Conservation (phyloP, 2,888 invertebrate genomes). For the Trichogramma evanescens region DNA sequence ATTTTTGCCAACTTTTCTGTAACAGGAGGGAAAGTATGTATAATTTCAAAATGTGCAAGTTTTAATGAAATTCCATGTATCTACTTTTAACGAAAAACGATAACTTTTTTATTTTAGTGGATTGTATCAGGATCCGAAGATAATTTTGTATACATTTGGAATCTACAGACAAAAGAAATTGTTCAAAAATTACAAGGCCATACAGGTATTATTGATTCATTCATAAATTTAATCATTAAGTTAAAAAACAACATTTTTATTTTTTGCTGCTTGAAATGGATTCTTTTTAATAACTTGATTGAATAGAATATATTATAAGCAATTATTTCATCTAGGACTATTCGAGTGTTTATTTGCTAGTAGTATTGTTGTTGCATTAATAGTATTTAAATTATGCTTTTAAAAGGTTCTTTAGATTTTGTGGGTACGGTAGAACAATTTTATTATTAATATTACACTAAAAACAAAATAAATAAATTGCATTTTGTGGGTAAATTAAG, state of each 20-base stretch:
- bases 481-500: too few species aligned
- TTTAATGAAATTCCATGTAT: conserved; percentile 3
- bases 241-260: background rate
- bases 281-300: background rate
- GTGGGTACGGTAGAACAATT: too few species aligned
- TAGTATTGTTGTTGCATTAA: too few species aligned
- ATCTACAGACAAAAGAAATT: conserved; percentile 97
- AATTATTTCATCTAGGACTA: too few species aligned
- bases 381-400: too few species aligned
- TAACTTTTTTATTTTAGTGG: conserved; percentile 63
- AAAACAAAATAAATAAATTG: too few species aligned
- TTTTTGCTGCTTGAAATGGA: background rate
- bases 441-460: too few species aligned
- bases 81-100: conserved; percentile 1
- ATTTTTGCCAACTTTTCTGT: conserved; percentile 99
- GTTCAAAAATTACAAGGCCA: conserved; percentile 97
- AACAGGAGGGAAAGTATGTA: conserved; percentile 90
- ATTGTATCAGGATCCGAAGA: conserved; percentile 99
- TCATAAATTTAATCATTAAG: too few species aligned
- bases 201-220: conserved; percentile 61
- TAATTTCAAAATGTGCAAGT: conserved; percentile 8
- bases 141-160: conserved; percentile 98
- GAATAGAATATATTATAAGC: too few species aligned
- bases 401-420: too few species aligned
- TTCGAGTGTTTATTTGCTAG: too few species aligned